These are phyloP conservation scores for Stichodactyla mertensii DNA, from an alignment of 64 coral and sea anemone genomes.

Conservation along the genomic window DNA sequence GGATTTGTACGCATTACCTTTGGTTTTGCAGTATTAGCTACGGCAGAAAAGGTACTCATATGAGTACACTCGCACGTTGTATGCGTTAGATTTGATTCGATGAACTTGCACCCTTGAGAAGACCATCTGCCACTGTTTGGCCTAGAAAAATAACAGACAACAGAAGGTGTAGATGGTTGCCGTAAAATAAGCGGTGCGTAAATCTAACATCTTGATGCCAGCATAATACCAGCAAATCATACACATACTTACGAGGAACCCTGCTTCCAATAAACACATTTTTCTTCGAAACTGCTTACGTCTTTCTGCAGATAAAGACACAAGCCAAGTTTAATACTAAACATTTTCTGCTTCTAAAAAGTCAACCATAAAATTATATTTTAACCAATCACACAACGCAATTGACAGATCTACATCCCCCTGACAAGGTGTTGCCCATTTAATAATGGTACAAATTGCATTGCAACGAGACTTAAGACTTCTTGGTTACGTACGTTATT, in stretches of 20 bases:
- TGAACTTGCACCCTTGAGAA: constrained; percentile 39
- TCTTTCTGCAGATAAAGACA: constrained; percentile 27
- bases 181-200: not conserved
- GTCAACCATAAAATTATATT: too few relatives aligned
- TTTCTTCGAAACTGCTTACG: constrained; percentile 44
- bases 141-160: constrained; percentile 5
- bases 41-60: constrained; percentile 60
- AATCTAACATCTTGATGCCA: too few relatives aligned
- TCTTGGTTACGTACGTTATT: constrained; percentile 42
- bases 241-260: not conserved
- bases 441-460: too few relatives aligned
- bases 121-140: constrained; percentile 38
- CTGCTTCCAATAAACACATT: constrained; percentile 57
- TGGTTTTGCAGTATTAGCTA: constrained; percentile 47
- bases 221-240: too few relatives aligned
- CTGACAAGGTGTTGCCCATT: too few relatives aligned
- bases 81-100: constrained; percentile 44
- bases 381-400: too few relatives aligned
- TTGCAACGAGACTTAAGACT: not conserved
- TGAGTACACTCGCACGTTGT: constrained; percentile 68
- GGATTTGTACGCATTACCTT: constrained; percentile 33
- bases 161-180: not conserved
- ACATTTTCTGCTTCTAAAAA: too few relatives aligned
- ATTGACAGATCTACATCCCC: too few relatives aligned
- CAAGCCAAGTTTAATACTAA: not conserved